A percentile compares a stretch with the other conserved stretches of the same genome.
Evolutionary conservation across 2,113 vertebrate species (phyloP).

Genomic region (Microtus richardsoni): DNA sequence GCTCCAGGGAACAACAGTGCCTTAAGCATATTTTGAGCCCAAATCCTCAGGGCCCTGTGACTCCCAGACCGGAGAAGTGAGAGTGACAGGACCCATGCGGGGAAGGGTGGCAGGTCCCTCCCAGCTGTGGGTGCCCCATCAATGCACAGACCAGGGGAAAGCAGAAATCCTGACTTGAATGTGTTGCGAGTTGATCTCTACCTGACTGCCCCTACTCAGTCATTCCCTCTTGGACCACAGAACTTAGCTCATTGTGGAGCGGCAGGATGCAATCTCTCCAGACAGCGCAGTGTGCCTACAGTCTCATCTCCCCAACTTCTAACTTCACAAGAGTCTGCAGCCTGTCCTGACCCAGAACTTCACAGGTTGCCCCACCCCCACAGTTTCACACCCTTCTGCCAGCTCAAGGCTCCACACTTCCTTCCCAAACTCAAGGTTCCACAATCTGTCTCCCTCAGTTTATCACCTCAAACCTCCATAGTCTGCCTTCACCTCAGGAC

Average conservation of each 20-base stretch:
- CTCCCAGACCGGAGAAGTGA: neutral
- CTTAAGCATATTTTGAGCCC: neutral
- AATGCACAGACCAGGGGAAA: neutral
- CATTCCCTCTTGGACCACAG: rapidly evolving
- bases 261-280: rapidly evolving
- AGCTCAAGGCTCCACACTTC: neutral
- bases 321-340: neutral
- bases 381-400: too few species aligned
- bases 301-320: neutral
- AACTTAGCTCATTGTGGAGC: rapidly evolving
- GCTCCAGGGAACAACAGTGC: neutral
- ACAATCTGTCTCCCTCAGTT: neutral
- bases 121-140: rapidly evolving
- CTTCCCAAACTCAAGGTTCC: neutral
- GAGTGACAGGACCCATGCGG: neutral
- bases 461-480: neutral
- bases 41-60: neutral
- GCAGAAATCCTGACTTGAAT: neutral
- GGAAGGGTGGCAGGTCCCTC: neutral
- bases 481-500: neutral
- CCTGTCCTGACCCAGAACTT: too few species aligned
- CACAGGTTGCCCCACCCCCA: neutral
- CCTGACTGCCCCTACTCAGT: too few species aligned
- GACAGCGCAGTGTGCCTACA: neutral
- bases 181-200: neutral